These are phyloP conservation scores for Epinephelus coioides DNA, from an alignment of 2,797 vertebrate genomes.

Conservation along the genomic window DNA sequence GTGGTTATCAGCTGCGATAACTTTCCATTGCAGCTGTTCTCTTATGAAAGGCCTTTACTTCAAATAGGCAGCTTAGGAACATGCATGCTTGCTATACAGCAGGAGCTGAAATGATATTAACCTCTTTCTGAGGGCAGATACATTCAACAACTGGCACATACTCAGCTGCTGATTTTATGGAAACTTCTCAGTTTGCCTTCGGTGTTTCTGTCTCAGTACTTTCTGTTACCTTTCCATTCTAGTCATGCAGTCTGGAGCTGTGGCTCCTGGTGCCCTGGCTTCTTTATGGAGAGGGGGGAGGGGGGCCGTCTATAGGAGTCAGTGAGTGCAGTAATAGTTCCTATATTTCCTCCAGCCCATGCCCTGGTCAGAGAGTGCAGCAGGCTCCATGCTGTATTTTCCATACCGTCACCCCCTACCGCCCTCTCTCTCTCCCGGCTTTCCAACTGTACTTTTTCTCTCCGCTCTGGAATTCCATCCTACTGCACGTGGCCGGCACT, in stretches of 20 bases:
- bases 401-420: constrained; percentile 66
- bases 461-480: constrained; percentile 67
- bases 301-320: constrained; percentile 62
- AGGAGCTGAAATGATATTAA: constrained; percentile 7
- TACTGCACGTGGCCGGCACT: constrained; percentile 63
- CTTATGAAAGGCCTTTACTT: constrained; percentile 7
- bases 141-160: constrained; percentile 17
- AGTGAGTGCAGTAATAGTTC: constrained; percentile 51
- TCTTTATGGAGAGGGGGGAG: constrained; percentile 27
- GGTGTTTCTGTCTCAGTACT: constrained; percentile 16
- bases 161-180: constrained; percentile 32
- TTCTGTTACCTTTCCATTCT: constrained; percentile 27
- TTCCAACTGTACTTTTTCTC: constrained; percentile 63
- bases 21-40: constrained; percentile 17
- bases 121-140: not conserved
- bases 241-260: constrained; percentile 45
- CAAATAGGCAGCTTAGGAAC: not conserved
- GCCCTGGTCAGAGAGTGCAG: constrained; percentile 70
- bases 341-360: constrained; percentile 68
- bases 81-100: not conserved
- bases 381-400: constrained; percentile 65
- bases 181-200: constrained; percentile 29
- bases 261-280: constrained; percentile 48
- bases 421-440: constrained; percentile 26
- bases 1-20: constrained; percentile 5